Percentiles rank a stretch among this genome's conserved stretches.
phyloP scores from a whole-genome alignment of 2,113 vertebrate species.

The Lagopus muta region DNA sequence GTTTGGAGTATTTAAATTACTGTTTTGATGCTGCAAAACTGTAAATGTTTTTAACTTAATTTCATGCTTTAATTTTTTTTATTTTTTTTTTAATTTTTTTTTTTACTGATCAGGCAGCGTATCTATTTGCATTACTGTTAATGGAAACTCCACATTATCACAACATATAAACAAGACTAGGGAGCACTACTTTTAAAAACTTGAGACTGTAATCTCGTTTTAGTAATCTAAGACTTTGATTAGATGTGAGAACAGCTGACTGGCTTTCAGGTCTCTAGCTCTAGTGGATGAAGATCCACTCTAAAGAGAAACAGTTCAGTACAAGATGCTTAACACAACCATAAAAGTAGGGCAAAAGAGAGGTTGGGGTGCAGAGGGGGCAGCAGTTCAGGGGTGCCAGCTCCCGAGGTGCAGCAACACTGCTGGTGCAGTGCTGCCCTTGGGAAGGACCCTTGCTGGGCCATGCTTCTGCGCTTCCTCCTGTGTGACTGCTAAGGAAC shows the following conservation, averaged over 20 bases:
- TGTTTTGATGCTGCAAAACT: neutral
- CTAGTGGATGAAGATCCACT: neutral
- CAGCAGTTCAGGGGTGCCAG: neutral
- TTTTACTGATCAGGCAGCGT: neutral
- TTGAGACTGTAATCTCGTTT: neutral
- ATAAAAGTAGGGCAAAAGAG: neutral
- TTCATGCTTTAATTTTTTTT: neutral
- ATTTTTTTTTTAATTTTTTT: neutral
- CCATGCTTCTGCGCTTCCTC: accelerated
- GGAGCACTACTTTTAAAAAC: neutral
- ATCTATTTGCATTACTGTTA: neutral
- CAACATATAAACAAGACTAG: neutral
- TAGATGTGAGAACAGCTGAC: neutral
- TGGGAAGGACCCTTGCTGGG: neutral
- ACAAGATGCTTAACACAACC: neutral
- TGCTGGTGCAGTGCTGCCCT: accelerated
- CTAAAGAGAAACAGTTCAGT: neutral
- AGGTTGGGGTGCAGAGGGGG: neutral
- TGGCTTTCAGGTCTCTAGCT: neutral
- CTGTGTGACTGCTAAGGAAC: neutral
- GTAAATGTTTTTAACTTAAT: neutral
- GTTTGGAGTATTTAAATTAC: neutral
- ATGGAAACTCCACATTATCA: accelerated
- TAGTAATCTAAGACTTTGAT: neutral
- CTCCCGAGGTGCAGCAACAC: neutral